Evolutionary conservation across 1,140 invertebrate species (phyloP).

Genomic region (Plectus sambesii): DNA sequence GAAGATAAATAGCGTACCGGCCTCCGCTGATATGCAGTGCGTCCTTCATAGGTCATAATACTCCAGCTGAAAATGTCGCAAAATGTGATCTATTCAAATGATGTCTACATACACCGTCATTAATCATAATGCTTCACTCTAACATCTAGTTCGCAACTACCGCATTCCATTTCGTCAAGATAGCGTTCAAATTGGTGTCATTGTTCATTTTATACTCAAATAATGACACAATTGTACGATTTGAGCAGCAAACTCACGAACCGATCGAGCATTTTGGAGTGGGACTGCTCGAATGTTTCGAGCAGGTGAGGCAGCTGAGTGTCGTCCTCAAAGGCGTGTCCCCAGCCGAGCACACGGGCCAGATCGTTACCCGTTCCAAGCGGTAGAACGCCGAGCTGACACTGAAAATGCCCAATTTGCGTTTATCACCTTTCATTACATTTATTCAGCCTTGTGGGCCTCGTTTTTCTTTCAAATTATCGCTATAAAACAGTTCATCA

Average conservation of each 20-base stretch:
- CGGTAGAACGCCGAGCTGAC: conserved; percentile 77
- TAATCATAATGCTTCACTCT: too few relatives aligned
- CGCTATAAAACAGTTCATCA: too few relatives aligned
- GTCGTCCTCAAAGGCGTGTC: conserved; percentile 83
- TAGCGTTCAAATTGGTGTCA: background rate
- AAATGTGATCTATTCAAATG: background rate
- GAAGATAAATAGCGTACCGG: too few relatives aligned
- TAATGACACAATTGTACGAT: too few relatives aligned
- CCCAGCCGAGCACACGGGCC: conserved; percentile 86
- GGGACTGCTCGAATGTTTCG: conserved; percentile 81
- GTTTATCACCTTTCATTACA: too few relatives aligned
- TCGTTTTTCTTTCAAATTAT: too few relatives aligned
- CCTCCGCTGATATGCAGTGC: too few relatives aligned
- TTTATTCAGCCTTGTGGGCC: too few relatives aligned
- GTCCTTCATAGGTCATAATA: conserved; percentile 68
- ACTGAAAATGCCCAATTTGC: conserved; percentile 51
- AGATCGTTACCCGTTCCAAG: conserved; percentile 90
- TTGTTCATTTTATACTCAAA: conserved; percentile 14
- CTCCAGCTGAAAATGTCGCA: conserved; percentile 59
- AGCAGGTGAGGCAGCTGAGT: conserved; percentile 77
- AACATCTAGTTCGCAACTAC: too few relatives aligned
- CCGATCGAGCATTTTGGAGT: conserved; percentile 88
- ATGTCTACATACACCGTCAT: too few relatives aligned
- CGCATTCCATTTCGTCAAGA: too few relatives aligned
- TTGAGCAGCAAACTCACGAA: conserved; percentile 47